A percentile compares a stretch with the other conserved stretches of the same genome.
Conservation (phyloP, 2,888 invertebrate species). For the Monoplex corrugatus region DNA sequence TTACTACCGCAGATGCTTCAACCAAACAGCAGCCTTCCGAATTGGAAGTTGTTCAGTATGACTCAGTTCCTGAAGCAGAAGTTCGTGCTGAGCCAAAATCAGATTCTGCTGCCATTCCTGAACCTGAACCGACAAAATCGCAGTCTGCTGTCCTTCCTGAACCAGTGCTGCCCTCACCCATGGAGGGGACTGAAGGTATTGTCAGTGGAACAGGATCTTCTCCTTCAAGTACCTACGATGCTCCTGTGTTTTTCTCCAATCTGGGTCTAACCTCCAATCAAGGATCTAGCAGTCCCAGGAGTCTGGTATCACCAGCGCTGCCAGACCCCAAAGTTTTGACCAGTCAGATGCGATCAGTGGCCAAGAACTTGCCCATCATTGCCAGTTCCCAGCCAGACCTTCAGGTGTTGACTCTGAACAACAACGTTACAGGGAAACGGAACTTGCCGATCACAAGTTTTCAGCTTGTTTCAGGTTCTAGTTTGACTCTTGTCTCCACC, state of each 20-base stretch:
- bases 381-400: slow-evolving; percentile 23
- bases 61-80: background rate
- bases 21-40: background rate
- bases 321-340: slow-evolving; percentile 30
- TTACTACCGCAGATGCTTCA: slow-evolving; percentile 25
- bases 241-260: slow-evolving; percentile 9
- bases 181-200: background rate
- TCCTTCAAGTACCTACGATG: background rate
- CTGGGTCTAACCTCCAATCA: slow-evolving; percentile 6
- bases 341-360: slow-evolving; percentile 15
- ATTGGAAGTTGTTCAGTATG: background rate
- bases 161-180: background rate
- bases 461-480: slow-evolving; percentile 39
- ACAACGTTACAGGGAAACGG: background rate
- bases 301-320: background rate
- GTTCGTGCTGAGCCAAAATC: background rate
- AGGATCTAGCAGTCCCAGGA: background rate
- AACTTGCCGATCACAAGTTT: slow-evolving; percentile 38
- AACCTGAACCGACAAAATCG: too few relatives aligned
- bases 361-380: slow-evolving; percentile 20
- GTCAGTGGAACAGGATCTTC: background rate
- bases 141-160: background rate
- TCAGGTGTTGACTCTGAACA: slow-evolving; percentile 9
- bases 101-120: background rate
- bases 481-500: slow-evolving; percentile 26